These are phyloP conservation scores for Pycnomerus fuliginosus DNA, from an alignment of 2,888 invertebrate genomes.

Conservation along the genomic window DNA sequence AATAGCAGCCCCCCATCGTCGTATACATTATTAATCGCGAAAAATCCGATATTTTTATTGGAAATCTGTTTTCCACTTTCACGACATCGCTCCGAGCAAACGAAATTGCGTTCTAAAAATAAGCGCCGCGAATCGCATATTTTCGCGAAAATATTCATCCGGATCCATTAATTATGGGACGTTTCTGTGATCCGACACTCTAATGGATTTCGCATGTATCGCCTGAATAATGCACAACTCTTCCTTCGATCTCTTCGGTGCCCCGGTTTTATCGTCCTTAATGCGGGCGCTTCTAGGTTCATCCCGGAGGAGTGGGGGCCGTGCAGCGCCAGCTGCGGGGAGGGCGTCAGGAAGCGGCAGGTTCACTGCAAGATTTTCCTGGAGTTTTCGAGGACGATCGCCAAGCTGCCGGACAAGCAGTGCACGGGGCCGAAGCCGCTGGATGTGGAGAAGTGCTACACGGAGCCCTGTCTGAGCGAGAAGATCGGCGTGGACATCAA, in stretches of 20 bases:
- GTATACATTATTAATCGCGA: too few relatives aligned
- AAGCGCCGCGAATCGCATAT: too few relatives aligned
- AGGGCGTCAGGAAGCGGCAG: slow-evolving; percentile 79
- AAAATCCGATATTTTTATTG: too few relatives aligned
- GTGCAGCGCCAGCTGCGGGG: slow-evolving; percentile 84
- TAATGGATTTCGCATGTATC: slow-evolving; percentile 31
- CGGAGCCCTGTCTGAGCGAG: slow-evolving; percentile 70
- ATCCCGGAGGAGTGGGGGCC: slow-evolving; percentile 91
- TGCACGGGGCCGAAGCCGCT: slow-evolving; percentile 84
- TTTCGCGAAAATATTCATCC: slow-evolving; percentile 17
- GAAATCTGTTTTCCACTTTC: too few relatives aligned
- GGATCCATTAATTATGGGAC: slow-evolving; percentile 12
- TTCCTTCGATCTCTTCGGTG: slow-evolving; percentile 5
- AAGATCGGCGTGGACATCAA: slow-evolving; percentile 55
- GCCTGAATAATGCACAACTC: slow-evolving; percentile 12
- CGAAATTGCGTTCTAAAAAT: too few relatives aligned
- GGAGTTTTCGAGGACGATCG: slow-evolving; percentile 86
- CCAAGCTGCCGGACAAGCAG: slow-evolving; percentile 82
- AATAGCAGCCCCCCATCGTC: too few relatives aligned
- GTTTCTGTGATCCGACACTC: slow-evolving; percentile 26
- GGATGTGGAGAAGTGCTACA: slow-evolving; percentile 77
- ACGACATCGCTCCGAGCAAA: too few relatives aligned
- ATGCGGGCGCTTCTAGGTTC: slow-evolving; percentile 63
- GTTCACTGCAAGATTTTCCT: slow-evolving; percentile 95
- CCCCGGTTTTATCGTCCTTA: not conserved